Evolutionary conservation across 2,888 invertebrate species (phyloP).

Genomic region (Phyllotreta cruciferae): DNA sequence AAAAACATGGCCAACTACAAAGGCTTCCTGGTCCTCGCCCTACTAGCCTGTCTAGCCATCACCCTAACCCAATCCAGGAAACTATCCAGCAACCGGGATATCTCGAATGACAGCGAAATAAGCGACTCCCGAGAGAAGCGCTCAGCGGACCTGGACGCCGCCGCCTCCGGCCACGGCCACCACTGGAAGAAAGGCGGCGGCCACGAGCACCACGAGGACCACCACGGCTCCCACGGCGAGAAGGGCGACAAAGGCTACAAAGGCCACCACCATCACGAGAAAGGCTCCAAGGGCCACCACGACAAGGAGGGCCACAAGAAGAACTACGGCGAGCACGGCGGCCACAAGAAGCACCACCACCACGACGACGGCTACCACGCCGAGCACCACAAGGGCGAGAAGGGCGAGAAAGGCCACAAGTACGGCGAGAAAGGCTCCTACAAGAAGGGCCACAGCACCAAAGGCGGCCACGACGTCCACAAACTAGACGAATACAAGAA

Average conservation of each 20-base stretch:
- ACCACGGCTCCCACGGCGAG: constrained; percentile 65
- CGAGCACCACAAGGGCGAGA: constrained; percentile 71
- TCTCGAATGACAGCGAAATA: too few species aligned
- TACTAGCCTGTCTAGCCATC: constrained; percentile 62
- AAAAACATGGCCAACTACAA: constrained; percentile 61
- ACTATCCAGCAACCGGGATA: too few species aligned
- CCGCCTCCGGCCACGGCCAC: constrained; percentile 63
- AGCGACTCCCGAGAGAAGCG: too few species aligned
- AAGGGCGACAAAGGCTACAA: constrained; percentile 73
- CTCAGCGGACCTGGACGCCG: constrained; percentile 62
- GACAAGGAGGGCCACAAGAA: constrained; percentile 71
- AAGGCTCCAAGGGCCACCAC: constrained; percentile 71
- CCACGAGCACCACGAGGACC: constrained; percentile 64
- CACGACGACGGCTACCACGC: constrained; percentile 71
- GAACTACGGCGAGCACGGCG: constrained; percentile 70
- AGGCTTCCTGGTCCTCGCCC: constrained; percentile 75
- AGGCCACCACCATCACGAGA: constrained; percentile 69
- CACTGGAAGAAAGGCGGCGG: constrained; percentile 64
- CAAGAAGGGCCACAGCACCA: constrained; percentile 85
- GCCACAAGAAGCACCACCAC: constrained; percentile 68
- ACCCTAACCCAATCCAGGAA: constrained; percentile 47
- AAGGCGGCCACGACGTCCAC: constrained; percentile 83
- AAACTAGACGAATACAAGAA: constrained; percentile 87
- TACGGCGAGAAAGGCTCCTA: constrained; percentile 77
- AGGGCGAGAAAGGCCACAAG: constrained; percentile 70